phyloP scores from a whole-genome alignment of 2,113 vertebrate genomes.

The Oenanthe oenanthe region DNA sequence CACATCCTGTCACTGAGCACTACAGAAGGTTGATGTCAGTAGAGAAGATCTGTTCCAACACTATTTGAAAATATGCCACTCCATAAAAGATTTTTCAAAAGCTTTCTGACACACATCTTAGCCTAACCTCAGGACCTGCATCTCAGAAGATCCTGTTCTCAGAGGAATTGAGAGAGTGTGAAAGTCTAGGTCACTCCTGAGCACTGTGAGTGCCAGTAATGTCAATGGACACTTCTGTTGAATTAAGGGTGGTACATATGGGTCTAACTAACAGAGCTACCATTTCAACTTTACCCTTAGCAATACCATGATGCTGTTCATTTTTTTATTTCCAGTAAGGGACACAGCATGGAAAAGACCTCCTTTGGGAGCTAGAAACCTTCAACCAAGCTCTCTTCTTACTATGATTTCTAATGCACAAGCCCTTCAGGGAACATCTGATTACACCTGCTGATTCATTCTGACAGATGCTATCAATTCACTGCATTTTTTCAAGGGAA shows the following conservation, averaged over 20 bases:
- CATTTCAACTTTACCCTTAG: not conserved
- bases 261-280: not conserved
- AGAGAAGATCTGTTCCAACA: not conserved
- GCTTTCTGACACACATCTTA: not conserved
- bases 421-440: not conserved
- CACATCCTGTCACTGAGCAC: not conserved
- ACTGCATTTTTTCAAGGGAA: not conserved
- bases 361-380: not conserved
- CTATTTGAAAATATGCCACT: not conserved
- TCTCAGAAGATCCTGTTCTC: not conserved
- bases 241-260: not conserved
- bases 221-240: not conserved
- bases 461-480: constrained; percentile 14
- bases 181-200: not conserved
- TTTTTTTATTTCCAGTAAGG: not conserved
- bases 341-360: not conserved
- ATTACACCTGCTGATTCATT: constrained; percentile 16
- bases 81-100: not conserved
- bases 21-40: not conserved
- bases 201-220: not conserved
- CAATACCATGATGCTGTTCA: not conserved
- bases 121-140: not conserved
- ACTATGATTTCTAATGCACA: not conserved
- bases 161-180: not conserved
- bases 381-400: not conserved